Evolutionary conservation across 2,113 vertebrate genomes (phyloP), one percentile per base, ranked within the genome.

Genomic region (Stercorarius parasiticus): DNA sequence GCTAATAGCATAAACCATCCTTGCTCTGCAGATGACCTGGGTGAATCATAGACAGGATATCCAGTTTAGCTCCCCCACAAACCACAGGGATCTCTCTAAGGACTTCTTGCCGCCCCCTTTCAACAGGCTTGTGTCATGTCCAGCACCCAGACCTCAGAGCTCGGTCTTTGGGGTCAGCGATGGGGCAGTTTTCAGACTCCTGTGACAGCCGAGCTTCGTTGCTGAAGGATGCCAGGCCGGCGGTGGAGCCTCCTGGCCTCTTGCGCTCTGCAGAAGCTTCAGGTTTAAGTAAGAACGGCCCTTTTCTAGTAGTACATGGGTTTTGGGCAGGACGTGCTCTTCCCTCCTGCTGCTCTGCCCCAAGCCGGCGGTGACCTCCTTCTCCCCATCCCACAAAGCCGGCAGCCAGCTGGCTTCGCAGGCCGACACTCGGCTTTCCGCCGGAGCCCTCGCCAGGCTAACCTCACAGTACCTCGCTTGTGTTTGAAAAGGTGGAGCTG

Each of bases 391-490:
- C 79, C 95, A 43, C 74, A 19, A 40, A 69, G 71, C 71, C 88
- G 1, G 88, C 85, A 85, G 93, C 95, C 96, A 93, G 95, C 93
- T 84, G 93, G 80, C 94, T 67, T 34, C 5, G 0, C 40, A 11
- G 69, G 88, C 92, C 55, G 23, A 56, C 80, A 15, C 91, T 92
- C 20, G 19, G 81, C 94, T 89, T 86, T 78, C 50, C 15, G 59
- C 84, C 65, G 38, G 38, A 93, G 81, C 85, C 80, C 80, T n/a
- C 15, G 89, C 96, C 97, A 53, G 85, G 93, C 76, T 87, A 65
- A 96, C 93, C 96, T 97, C 95, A 97, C 96, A 97, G 95, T 96
- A 61, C 96, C 95, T 95, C 71, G 2, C 94, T 96, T 96, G 96
- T 97, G 88, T 38, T 49, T 15, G 86, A 62, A 22, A 82, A 30